Conservation (phyloP, 1,140 invertebrate species). For the Drosophila tani region DNA sequence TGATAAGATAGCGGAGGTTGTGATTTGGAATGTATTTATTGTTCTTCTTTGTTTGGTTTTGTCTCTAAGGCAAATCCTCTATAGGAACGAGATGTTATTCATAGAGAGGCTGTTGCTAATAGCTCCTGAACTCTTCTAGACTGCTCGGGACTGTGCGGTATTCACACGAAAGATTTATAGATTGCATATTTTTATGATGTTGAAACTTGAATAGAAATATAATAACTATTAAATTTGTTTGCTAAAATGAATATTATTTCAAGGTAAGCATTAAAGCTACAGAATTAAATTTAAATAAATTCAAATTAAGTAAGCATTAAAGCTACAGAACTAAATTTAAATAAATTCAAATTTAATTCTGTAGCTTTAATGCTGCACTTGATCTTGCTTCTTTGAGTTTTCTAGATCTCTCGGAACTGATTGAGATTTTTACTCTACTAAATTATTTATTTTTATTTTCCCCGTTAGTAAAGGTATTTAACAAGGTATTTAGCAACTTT, state of each 20-base stretch:
- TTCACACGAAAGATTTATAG: neutral
- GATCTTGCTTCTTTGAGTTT: neutral
- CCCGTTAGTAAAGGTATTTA: too few relatives aligned
- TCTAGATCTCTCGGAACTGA: neutral
- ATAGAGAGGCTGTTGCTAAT: neutral
- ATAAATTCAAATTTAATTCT: too few relatives aligned
- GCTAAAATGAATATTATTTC: too few relatives aligned
- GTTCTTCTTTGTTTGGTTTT: too few relatives aligned
- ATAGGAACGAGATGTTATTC: neutral
- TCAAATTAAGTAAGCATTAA: too few relatives aligned
- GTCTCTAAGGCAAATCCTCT: neutral
- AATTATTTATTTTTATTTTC: too few relatives aligned
- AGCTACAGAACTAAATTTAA: too few relatives aligned
- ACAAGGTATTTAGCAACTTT: neutral
- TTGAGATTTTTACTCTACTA: too few relatives aligned
- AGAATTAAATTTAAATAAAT: too few relatives aligned
- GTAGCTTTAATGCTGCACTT: too few relatives aligned
- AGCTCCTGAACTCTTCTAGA: neutral
- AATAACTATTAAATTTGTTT: neutral
- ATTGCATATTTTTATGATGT: neutral
- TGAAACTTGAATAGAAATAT: neutral
- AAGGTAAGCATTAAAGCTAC: too few relatives aligned
- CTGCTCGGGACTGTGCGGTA: neutral
- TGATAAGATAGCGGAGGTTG: constrained; percentile 9
- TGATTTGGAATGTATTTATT: neutral